phyloP scores from a whole-genome alignment of 2,113 vertebrate genomes.

The Vulpes vulpes region DNA sequence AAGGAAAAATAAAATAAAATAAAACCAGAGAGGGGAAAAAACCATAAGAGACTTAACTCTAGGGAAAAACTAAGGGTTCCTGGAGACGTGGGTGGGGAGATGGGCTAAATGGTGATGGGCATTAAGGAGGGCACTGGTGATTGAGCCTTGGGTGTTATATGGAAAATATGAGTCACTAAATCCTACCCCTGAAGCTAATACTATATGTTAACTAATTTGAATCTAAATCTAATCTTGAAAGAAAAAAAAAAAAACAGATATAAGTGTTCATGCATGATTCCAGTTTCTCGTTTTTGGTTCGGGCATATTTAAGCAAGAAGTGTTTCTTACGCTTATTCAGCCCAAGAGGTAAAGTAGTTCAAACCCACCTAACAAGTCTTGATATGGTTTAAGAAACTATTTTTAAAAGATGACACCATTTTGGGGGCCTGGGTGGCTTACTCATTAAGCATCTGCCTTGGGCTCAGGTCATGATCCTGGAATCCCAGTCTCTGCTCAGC shows the following conservation, averaged over 20 bases:
- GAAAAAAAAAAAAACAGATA: background rate
- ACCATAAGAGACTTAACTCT: background rate
- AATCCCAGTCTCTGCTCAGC: too few species aligned
- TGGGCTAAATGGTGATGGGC: background rate
- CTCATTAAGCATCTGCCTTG: too few species aligned
- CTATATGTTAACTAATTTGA: background rate
- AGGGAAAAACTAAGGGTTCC: background rate
- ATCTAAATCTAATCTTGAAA: background rate
- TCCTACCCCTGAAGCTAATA: background rate
- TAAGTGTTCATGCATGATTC: background rate
- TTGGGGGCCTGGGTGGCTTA: too few species aligned
- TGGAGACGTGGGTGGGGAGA: background rate
- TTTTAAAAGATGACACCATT: background rate
- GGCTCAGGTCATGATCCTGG: too few species aligned
- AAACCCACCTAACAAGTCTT: background rate
- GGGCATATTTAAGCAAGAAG: background rate
- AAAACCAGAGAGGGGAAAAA: background rate
- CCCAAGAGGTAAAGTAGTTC: background rate
- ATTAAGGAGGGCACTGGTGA: background rate
- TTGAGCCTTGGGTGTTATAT: background rate
- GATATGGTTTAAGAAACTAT: background rate
- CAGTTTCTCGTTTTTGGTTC: background rate
- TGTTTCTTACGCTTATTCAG: background rate
- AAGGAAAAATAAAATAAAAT: background rate
- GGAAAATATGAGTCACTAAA: background rate